Conservation (phyloP, 2,797 vertebrate species). For the Phoebastria nigripes region DNA sequence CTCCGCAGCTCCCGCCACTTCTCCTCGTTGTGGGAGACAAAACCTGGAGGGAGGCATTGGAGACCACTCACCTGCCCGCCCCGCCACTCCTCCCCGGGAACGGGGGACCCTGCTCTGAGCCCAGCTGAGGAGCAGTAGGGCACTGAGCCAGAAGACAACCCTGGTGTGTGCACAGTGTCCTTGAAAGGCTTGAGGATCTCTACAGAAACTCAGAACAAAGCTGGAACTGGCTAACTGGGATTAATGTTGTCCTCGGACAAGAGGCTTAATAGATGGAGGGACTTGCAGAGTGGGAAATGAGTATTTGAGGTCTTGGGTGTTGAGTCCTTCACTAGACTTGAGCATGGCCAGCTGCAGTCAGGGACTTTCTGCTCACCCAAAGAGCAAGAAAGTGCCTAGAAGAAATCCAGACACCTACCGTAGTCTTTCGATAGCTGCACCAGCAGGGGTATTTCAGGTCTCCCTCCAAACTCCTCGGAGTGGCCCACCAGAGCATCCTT, state of each 20-base stretch:
- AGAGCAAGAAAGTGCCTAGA: background rate
- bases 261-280: background rate
- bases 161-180: background rate
- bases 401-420: background rate
- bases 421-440: background rate
- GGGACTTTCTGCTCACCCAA: background rate
- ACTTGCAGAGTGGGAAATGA: background rate
- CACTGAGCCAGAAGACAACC: background rate
- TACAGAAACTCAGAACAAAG: background rate
- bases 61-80: background rate
- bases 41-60: background rate
- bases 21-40: background rate
- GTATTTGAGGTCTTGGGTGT: background rate
- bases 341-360: fast-evolving
- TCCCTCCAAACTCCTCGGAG: slow-evolving; percentile 29
- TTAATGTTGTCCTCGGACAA: background rate
- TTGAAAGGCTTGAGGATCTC: background rate
- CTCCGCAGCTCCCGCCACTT: slow-evolving; percentile 54
- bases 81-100: background rate
- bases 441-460: background rate
- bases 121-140: background rate
- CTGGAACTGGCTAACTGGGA: background rate
- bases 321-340: fast-evolving
- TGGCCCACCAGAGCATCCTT: slow-evolving; percentile 35
- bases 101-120: background rate